Base-by-base conservation (phyloP, 1,140 invertebrate species). In the Pseudomyrmex cubaensis region DNA sequence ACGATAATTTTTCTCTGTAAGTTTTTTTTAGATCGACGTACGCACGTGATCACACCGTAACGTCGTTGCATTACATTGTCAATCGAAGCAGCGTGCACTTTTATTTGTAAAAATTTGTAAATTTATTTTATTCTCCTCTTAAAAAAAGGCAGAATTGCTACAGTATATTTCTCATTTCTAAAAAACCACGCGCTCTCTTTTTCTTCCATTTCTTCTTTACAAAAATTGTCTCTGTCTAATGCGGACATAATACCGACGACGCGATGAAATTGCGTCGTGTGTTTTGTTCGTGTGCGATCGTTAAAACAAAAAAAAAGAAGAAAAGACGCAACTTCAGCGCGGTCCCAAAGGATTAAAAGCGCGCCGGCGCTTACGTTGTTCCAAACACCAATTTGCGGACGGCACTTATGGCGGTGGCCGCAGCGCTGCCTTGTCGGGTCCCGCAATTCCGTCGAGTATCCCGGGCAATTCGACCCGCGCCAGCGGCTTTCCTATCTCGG, bases 311-410 rank as follows among this genome's bases (percentile, higher is more conserved):
- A 75, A 17, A 75, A 48, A 70, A 52, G 63, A n/a, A n/a, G n/a
- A n/a, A 35, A 35, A 46, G 17, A 69, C n/a, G 9, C 44, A 20
- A 66, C 54, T 35, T 70, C 50, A 15, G 35, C 66, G 35, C 48
- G 35, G 57, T 70, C 52, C 76, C 52, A 50, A 59, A 25, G 76
- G 76, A 80, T 80, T 72, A 80, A 61, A 80, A 80, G 44, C 20
- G 20, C 48, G 70, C 5, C 22, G 44, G 12, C 76, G 76, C 54
- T 80, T 70, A 80, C n/a, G 63, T 57, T 63, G 74, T 17, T 56
- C 76, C n/a, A 80, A 80, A 80, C 22, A 72, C 66, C 76, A 80
- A 80, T 80, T 80, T 80, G 76, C 66, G 76, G 76, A 50, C 54
- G 66, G 44, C 66, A 80, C 76, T 80, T 80, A 72, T 72, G 54